Conservation (phyloP, 2,888 invertebrate genomes). For the Eustalomyia histrio region DNA sequence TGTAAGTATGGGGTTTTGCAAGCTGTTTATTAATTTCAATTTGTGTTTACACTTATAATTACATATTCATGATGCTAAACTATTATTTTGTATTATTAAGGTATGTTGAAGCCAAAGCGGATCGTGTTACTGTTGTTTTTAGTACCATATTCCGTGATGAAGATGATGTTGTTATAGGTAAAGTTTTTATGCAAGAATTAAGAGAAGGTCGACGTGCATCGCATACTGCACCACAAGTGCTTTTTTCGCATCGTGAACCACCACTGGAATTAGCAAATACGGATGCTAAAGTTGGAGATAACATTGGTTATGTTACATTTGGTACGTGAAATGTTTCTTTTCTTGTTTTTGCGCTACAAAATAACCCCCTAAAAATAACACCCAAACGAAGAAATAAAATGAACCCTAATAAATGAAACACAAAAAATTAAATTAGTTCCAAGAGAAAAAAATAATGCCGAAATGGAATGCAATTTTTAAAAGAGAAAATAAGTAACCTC, state of each 20-base stretch:
- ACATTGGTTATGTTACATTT: slow-evolving; percentile 99
- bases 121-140: slow-evolving; percentile 99
- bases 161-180: slow-evolving; percentile 98
- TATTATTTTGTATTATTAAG: slow-evolving; percentile 80
- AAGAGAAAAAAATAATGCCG: too few species aligned
- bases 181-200: slow-evolving; percentile 99
- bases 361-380: too few species aligned
- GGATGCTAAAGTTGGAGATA: slow-evolving; percentile 95
- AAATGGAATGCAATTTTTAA: too few species aligned
- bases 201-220: slow-evolving; percentile 98
- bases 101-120: slow-evolving; percentile 98
- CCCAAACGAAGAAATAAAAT: too few species aligned
- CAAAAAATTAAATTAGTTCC: too few species aligned
- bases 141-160: slow-evolving; percentile 99
- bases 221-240: slow-evolving; percentile 94
- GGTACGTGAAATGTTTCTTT: slow-evolving; percentile 82
- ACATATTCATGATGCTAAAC: too few species aligned
- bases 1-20: slow-evolving; percentile 83
- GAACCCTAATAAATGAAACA: too few species aligned
- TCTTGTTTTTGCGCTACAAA: too few species aligned
- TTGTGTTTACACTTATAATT: not conserved
- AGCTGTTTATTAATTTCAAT: not conserved
- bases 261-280: slow-evolving; percentile 96
- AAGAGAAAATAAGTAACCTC: too few species aligned
- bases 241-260: slow-evolving; percentile 97